Evolutionary conservation across 2,888 invertebrate genomes (phyloP).

Genomic region (Drosophila seclusa): DNA sequence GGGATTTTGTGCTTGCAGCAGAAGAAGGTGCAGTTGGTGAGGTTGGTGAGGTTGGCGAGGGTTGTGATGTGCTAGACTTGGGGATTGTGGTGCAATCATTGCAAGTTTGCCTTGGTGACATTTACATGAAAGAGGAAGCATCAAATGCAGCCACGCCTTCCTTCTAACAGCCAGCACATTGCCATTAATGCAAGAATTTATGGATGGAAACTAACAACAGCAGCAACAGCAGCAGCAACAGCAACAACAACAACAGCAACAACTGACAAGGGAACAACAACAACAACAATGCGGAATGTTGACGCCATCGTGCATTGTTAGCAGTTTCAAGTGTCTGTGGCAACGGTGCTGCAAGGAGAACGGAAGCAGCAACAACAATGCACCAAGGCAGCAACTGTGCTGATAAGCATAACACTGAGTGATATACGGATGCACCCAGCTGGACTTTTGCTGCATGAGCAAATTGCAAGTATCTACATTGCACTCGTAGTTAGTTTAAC

Average conservation of each 20-base stretch:
- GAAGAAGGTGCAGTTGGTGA: background rate
- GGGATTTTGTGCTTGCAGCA: conserved; percentile 22
- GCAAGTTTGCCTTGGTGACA: conserved; percentile 68
- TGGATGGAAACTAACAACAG: conserved; percentile 73
- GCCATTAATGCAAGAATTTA: conserved; percentile 77
- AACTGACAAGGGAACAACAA: conserved; percentile 32
- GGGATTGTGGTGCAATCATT: conserved; percentile 47
- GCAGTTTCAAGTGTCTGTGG: conserved; percentile 72
- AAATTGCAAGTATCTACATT: background rate
- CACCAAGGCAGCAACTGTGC: conserved; percentile 68
- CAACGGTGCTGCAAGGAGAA: conserved; percentile 35
- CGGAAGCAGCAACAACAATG: conserved; percentile 53
- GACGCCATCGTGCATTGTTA: conserved; percentile 74
- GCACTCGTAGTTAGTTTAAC: background rate
- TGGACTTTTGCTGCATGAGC: conserved; percentile 16
- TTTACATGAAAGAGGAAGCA: conserved; percentile 68
- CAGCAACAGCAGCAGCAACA: conserved; percentile 28
- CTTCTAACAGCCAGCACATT: conserved; percentile 47
- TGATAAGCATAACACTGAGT: conserved; percentile 79
- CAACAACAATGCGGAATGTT: conserved; percentile 64
- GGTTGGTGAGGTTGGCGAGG: background rate
- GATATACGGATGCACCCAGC: conserved; percentile 63
- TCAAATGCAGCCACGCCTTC: conserved; percentile 63
- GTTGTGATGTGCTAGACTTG: conserved; percentile 4
- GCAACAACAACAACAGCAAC: conserved; percentile 19